Conservation (phyloP, 2,797 vertebrate genomes). For the Discoglossus pictus region DNA sequence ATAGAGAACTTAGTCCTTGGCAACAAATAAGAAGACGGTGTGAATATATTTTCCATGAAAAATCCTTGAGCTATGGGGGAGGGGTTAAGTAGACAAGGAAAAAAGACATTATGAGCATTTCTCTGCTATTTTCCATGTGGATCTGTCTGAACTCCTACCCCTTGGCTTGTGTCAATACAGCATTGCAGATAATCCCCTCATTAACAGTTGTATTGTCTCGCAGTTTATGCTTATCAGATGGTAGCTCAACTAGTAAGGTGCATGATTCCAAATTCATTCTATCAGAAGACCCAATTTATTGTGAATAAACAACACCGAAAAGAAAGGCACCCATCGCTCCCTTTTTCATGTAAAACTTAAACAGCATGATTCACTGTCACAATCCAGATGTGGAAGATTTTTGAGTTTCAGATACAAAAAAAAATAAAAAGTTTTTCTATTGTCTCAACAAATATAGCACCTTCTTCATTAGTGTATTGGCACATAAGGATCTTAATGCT, state of each 20-base stretch:
- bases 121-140: neutral
- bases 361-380: constrained; percentile 12
- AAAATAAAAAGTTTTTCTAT: too few relatives aligned
- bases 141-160: constrained; percentile 30
- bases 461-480: too few relatives aligned
- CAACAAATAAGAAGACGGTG: too few relatives aligned
- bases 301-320: constrained; percentile 28
- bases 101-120: too few relatives aligned
- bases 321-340: too few relatives aligned
- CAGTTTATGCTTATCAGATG: constrained; percentile 20
- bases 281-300: neutral
- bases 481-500: too few relatives aligned
- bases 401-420: too few relatives aligned
- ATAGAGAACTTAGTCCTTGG: too few relatives aligned
- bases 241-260: constrained; percentile 1
- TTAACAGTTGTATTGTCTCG: constrained; percentile 29
- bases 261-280: constrained; percentile 3
- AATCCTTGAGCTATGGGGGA: constrained; percentile 32
- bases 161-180: constrained; percentile 39
- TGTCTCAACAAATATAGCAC: too few relatives aligned
- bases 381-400: constrained; percentile 19
- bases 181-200: constrained; percentile 45
- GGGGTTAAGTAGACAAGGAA: neutral
- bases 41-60: too few relatives aligned
- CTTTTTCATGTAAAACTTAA: constrained; percentile 1